Base-by-base conservation (phyloP, 2,797 vertebrate genomes). In the Borostomias antarcticus region DNA sequence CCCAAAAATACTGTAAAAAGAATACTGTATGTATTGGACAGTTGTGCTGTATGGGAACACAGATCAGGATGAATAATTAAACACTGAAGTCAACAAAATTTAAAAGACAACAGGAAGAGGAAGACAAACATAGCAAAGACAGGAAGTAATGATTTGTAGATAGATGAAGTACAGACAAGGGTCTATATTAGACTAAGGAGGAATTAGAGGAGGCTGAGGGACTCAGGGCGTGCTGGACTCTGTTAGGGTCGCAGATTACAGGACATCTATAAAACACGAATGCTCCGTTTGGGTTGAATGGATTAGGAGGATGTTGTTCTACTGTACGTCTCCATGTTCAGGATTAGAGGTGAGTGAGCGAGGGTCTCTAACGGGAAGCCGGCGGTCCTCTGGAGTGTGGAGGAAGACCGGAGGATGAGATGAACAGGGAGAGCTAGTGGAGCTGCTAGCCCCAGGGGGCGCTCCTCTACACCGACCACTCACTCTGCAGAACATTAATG, bases 401-500 rank as follows among this genome's bases (percentile, higher is more conserved):
- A 63, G 74, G 80, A 66, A 77, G 69, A 75, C 65, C 75, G 71
- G 66, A 64, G 70, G 81, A 79, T 5, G 53, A 54, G 52, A 28
- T 5, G 17, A 67, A 48, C 64, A 64, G 79, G 73, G 76, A 23
- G 23, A 5, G 26, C 40, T 43, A 7, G 37, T 50, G n/a, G 53
- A 29, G 21, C 17, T n/a, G n/a, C 9, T 58, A 8, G 9, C 10
- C 43, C 26, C 26, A 29, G 35, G 60, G 54, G 30, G 59, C n/a
- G 45, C 7, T 67, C 63, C 51, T 75, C 81, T 77, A 79, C 78
- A 65, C 70, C 64, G 82, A 83, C 88, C 88, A 98, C 97, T 98
- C 96, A 98, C 97, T 98, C 95, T 96, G 95, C 91, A 98, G 93
- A 91, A 98, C 94, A 78, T 88, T 93, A 90, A 98, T 92, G 74